Percentiles rank a stretch among this genome's conserved stretches.
These are phyloP conservation scores for Parotia lawesii DNA, from an alignment of 2,113 vertebrate genomes.

Conservation along the genomic window DNA sequence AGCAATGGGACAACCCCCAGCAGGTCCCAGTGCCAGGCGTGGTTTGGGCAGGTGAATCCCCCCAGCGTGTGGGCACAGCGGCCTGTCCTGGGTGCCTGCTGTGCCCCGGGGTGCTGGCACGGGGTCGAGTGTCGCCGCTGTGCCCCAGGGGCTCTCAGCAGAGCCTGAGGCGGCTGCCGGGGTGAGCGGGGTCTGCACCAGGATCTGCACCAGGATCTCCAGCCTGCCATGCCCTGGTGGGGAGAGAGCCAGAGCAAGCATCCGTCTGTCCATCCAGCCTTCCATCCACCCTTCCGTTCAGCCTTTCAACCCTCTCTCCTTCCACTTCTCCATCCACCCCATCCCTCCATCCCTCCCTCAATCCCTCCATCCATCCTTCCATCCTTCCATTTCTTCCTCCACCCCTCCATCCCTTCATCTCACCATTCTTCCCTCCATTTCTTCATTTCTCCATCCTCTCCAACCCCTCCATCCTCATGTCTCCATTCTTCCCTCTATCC, in stretches of 20 bases:
- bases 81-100: background rate
- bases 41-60: background rate
- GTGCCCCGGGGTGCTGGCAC: background rate
- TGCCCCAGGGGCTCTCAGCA: background rate
- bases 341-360: background rate
- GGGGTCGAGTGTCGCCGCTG: accelerated
- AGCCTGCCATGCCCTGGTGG: background rate
- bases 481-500: background rate
- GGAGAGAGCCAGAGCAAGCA: conserved; percentile 4
- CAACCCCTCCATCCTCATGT: background rate
- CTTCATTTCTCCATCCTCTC: background rate
- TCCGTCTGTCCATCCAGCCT: background rate
- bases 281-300: background rate
- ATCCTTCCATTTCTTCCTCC: background rate
- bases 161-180: accelerated
- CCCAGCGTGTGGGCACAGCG: accelerated
- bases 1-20: background rate
- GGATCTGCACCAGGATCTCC: background rate
- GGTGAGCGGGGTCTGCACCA: background rate
- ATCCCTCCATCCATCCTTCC: background rate
- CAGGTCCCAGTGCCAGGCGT: accelerated
- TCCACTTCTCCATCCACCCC: background rate
- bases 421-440: background rate
- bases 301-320: background rate
- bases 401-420: too few relatives aligned